A percentile compares a stretch with the other conserved stretches of the same genome.
Evolutionary conservation across 1,140 invertebrate species (phyloP).

Genomic region (Euglossa dilemma): DNA sequence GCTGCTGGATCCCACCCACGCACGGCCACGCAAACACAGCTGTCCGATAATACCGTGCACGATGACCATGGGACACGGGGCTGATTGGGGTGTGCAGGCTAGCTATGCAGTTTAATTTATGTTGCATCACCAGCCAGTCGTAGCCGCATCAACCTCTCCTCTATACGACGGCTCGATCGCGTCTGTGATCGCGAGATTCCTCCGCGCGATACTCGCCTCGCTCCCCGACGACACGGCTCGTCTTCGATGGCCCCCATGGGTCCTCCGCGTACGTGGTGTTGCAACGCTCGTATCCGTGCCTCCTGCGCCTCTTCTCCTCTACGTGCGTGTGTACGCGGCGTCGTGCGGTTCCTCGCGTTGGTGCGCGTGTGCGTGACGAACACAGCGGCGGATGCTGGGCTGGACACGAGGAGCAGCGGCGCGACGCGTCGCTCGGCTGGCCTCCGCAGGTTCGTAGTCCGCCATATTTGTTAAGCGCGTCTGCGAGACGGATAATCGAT

Average conservation of each 20-base stretch:
- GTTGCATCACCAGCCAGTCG: conserved; percentile 76
- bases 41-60: conserved; percentile 72
- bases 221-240: not conserved
- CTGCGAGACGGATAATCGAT: conserved; percentile 63
- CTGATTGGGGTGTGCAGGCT: conserved; percentile 75
- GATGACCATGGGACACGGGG: conserved; percentile 74
- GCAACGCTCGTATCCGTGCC: too few species aligned
- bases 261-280: not conserved
- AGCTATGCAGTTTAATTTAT: conserved; percentile 79
- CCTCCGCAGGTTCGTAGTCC: conserved; percentile 55
- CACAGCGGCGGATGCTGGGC: not conserved
- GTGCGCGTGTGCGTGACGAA: conserved; percentile 36
- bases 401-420: not conserved
- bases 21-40: conserved; percentile 55
- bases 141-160: conserved; percentile 64
- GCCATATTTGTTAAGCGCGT: conserved; percentile 66
- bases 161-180: conserved; percentile 51
- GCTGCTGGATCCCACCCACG: conserved; percentile 61
- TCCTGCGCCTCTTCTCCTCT: not conserved
- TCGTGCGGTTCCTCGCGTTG: conserved; percentile 3
- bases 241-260: not conserved
- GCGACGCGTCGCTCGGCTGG: conserved; percentile 4
- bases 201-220: not conserved
- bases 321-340: not conserved
- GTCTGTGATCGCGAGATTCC: conserved; percentile 32